Evolutionary conservation across 2,113 vertebrate genomes (phyloP).

Genomic region (Mystacornis crossleyi): DNA sequence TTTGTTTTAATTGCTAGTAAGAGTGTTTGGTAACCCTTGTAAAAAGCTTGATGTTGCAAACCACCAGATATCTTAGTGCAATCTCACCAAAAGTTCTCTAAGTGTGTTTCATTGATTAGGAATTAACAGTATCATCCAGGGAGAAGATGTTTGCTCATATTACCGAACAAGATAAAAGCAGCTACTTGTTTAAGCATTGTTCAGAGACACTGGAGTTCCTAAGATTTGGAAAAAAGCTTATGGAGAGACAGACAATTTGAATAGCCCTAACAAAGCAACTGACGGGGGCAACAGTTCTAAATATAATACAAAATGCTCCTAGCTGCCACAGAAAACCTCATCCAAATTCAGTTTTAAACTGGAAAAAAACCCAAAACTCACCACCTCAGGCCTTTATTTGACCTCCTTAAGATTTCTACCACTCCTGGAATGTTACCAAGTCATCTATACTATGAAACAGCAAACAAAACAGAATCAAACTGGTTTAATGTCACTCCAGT

Average conservation of each 20-base stretch:
- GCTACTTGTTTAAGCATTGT: neutral
- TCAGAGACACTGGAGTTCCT: neutral
- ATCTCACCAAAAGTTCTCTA: neutral
- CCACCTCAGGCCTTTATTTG: neutral
- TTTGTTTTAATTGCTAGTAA: neutral
- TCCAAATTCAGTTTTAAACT: neutral
- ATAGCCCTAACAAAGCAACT: neutral
- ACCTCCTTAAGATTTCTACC: neutral
- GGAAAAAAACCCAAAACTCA: neutral
- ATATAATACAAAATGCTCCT: neutral
- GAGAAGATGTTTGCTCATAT: neutral
- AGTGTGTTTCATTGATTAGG: slow-evolving; percentile 31
- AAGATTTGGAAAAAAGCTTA: neutral
- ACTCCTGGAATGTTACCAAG: neutral
- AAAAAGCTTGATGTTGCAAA: neutral
- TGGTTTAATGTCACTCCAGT: neutral
- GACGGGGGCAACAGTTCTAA: neutral
- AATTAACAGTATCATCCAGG: neutral
- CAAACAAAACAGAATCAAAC: neutral
- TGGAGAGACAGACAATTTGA: neutral
- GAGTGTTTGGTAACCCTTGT: neutral
- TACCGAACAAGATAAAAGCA: neutral
- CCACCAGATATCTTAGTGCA: neutral
- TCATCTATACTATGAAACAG: neutral
- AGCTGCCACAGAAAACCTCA: neutral